Percentiles rank a stretch among this genome's conserved stretches.
Evolutionary conservation across 2,113 vertebrate genomes (phyloP).

Genomic region (Piprites chloris): DNA sequence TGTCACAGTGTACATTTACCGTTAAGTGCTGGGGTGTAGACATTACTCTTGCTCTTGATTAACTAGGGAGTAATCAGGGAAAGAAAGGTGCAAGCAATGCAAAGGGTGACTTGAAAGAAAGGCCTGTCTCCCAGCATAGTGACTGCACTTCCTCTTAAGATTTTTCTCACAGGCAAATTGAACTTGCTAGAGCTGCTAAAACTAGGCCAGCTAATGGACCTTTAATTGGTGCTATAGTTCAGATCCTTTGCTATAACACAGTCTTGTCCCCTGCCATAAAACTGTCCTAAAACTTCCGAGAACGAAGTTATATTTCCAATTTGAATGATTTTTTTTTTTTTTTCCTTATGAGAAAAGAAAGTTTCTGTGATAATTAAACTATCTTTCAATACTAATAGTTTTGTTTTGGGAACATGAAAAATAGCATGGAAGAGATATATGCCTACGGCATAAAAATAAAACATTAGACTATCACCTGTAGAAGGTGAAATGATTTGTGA

Average conservation of each 20-base stretch:
- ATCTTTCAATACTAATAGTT: neutral
- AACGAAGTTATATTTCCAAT: neutral
- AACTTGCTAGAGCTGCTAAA: neutral
- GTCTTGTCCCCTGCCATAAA: neutral
- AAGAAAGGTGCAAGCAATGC: neutral
- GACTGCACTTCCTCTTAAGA: neutral
- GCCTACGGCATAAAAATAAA: neutral
- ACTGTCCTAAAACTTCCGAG: neutral
- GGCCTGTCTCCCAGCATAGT: neutral
- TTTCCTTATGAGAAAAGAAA: neutral
- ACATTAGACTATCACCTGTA: neutral
- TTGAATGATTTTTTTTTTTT: neutral
- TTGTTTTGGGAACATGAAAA: neutral
- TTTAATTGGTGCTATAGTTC: neutral
- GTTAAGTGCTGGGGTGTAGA: constrained; percentile 17
- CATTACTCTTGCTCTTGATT: neutral
- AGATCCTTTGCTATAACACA: neutral
- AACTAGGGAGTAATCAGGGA: neutral
- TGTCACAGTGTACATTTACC: neutral
- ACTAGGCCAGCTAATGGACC: neutral
- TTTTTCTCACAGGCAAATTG: neutral
- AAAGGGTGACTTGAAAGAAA: neutral
- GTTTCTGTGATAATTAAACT: neutral
- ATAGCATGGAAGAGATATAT: neutral
- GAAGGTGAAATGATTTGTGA: neutral